phyloP scores from a whole-genome alignment of 2,888 invertebrate species.

The Andrena bicolor region DNA sequence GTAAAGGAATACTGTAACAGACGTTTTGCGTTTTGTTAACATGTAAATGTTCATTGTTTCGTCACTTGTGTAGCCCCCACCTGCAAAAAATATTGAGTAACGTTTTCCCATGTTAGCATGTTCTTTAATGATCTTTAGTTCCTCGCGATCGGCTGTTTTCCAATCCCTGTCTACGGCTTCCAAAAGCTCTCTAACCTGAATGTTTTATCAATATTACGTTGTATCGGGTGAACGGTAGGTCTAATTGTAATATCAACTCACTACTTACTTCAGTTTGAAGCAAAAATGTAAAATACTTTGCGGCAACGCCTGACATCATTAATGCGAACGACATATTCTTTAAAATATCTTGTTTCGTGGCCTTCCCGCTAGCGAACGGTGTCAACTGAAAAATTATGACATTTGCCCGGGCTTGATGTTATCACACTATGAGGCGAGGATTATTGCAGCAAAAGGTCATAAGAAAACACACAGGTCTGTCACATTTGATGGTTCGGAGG shows the following conservation, averaged over 20 bases:
- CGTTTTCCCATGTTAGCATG: background rate
- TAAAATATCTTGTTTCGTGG: background rate
- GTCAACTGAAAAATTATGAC: background rate
- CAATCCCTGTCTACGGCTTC: background rate
- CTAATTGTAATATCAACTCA: slow-evolving; percentile 7
- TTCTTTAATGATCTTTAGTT: background rate
- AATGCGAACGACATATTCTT: background rate
- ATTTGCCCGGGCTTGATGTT: background rate
- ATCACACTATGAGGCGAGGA: background rate
- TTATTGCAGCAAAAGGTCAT: background rate
- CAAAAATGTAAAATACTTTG: background rate
- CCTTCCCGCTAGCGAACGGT: background rate
- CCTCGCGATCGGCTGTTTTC: background rate
- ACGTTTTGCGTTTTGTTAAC: background rate
- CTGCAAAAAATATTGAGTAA: background rate
- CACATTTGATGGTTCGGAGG: no score
- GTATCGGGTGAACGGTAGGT: background rate
- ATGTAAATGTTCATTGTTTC: background rate
- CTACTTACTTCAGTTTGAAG: background rate
- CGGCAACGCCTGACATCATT: accelerated
- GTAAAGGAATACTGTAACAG: slow-evolving; percentile 5
- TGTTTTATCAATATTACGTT: background rate
- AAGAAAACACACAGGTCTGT: background rate
- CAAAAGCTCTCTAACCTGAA: background rate
- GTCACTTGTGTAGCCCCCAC: slow-evolving; percentile 1